phyloP scores from a whole-genome alignment of 2,113 vertebrate species.

The Taurulus bubalis region DNA sequence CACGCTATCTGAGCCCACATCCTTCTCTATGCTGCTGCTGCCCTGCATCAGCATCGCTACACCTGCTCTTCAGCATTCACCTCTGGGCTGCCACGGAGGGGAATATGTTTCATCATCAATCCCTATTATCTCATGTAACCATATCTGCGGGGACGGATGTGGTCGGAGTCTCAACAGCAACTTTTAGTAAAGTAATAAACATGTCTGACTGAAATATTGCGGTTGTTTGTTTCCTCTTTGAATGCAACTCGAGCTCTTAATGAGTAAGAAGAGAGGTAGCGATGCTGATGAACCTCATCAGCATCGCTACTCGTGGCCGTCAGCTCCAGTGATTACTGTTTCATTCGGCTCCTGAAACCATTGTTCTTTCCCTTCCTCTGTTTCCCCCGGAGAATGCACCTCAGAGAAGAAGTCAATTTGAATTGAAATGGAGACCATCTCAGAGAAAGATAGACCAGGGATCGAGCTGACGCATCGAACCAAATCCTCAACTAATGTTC shows the following conservation, averaged over 20 bases:
- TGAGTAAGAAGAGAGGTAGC: neutral
- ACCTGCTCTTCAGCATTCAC: neutral
- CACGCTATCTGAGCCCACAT: no score
- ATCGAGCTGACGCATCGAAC: no score
- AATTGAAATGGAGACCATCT: constrained; percentile 36
- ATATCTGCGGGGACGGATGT: neutral
- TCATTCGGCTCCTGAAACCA: neutral
- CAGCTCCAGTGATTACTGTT: constrained; percentile 8
- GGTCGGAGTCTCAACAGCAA: neutral
- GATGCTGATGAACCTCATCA: neutral
- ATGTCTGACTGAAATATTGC: neutral
- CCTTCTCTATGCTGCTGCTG: no score
- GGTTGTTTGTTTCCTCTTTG: neutral
- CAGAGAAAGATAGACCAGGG: neutral
- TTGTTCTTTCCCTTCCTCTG: neutral
- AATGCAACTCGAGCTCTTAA: neutral
- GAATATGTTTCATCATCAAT: neutral
- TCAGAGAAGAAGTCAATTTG: constrained; percentile 32
- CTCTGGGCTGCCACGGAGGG: neutral
- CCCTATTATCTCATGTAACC: neutral
- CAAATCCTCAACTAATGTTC: no score
- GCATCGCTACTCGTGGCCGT: neutral
- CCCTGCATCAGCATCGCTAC: no score
- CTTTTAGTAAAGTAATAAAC: neutral
- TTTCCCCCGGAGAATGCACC: constrained; percentile 14